Evolutionary conservation across 2,888 invertebrate species (phyloP).

Genomic region (Erpobdella octoculata): DNA sequence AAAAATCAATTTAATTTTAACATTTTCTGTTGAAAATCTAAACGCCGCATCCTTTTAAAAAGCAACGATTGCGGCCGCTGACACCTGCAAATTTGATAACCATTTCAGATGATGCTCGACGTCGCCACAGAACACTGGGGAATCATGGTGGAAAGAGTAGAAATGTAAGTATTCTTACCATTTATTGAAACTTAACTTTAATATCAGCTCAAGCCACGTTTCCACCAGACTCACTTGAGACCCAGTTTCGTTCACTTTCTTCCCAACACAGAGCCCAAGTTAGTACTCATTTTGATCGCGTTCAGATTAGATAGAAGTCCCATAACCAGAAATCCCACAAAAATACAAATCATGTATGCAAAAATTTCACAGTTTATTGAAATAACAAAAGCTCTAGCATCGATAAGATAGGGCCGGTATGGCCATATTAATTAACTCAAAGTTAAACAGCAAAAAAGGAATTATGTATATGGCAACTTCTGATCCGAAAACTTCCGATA

Average conservation of each 20-base stretch:
- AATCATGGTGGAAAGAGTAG: constrained; percentile 29
- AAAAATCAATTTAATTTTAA: no score
- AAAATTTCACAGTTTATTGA: no score
- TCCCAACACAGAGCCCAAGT: neutral
- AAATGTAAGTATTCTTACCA: constrained; percentile 24
- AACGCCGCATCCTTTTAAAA: neutral
- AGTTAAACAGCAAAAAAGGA: no score
- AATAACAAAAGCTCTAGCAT: no score
- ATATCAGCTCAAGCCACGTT: neutral
- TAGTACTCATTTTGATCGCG: neutral
- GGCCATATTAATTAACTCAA: no score
- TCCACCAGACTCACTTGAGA: neutral
- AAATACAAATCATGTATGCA: no score
- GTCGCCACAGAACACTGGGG: constrained; percentile 31
- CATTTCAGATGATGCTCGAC: constrained; percentile 30
- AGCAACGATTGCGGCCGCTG: neutral
- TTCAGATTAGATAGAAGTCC: neutral
- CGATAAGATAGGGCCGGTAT: no score
- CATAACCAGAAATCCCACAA: no score
- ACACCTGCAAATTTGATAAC: neutral
- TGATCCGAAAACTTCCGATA: no score
- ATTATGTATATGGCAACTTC: neutral
- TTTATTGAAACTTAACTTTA: neutral
- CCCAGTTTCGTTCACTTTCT: no score
- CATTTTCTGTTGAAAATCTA: no score